Evolutionary conservation across 1,140 invertebrate species (phyloP).

Genomic region (Trachymyrmex septentrionalis): DNA sequence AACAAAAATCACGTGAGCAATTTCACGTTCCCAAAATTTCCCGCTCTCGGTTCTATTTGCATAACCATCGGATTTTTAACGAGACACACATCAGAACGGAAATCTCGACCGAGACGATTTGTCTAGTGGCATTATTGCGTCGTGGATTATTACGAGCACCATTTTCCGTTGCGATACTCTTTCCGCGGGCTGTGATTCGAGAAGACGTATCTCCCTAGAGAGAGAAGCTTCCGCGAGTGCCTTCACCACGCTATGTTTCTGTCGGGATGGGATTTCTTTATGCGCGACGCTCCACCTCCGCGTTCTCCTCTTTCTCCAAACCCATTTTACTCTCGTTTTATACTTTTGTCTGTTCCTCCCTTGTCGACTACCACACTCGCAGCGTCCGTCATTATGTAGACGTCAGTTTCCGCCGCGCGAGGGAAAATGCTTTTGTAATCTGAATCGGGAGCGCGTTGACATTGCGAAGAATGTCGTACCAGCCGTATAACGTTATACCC

Average conservation of each 20-base stretch:
- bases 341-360: constrained; percentile 60
- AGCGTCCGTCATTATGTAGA: constrained; percentile 50
- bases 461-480: constrained; percentile 29
- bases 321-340: constrained; percentile 57
- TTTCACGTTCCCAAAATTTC: neutral
- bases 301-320: constrained; percentile 6
- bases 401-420: constrained; percentile 16
- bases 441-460: constrained; percentile 52
- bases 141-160: constrained; percentile 57
- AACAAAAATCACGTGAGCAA: neutral
- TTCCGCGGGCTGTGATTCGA: constrained; percentile 57
- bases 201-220: constrained; percentile 52
- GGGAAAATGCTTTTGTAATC: constrained; percentile 57
- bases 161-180: constrained; percentile 52
- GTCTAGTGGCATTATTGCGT: constrained; percentile 53
- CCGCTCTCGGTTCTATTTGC: neutral
- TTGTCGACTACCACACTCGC: constrained; percentile 39
- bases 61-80: constrained; percentile 39
- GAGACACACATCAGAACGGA: constrained; percentile 12
- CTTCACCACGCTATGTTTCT: constrained; percentile 43
- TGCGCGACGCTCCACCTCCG: constrained; percentile 39
- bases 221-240: constrained; percentile 51
- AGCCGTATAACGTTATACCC: constrained; percentile 31
- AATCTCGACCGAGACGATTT: constrained; percentile 58
- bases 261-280: constrained; percentile 57